These are phyloP conservation scores for Coecobrya sp. DNA, from an alignment of 2,888 invertebrate species.

Conservation along the genomic window DNA sequence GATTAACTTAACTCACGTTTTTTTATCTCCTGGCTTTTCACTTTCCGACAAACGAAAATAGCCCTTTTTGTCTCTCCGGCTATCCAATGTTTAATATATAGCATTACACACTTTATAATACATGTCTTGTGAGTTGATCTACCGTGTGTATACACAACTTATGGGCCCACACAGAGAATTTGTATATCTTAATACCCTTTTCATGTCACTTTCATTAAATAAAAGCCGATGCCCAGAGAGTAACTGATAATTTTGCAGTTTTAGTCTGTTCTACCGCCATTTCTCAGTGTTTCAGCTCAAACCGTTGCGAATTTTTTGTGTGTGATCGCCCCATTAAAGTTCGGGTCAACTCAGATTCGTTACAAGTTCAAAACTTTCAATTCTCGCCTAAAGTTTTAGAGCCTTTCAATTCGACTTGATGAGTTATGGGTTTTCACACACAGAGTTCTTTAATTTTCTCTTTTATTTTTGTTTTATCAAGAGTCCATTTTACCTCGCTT, in stretches of 20 bases:
- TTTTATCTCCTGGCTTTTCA: slow-evolving; percentile 54
- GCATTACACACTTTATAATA: neutral
- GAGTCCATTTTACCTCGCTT: too few relatives aligned
- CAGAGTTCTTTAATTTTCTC: neutral
- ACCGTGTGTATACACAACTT: neutral
- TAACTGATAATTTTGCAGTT: neutral
- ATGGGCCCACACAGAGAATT: slow-evolving; percentile 18
- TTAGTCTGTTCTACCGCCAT: neutral
- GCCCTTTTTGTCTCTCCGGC: slow-evolving; percentile 6
- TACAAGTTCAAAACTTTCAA: too few relatives aligned
- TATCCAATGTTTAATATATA: slow-evolving; percentile 6
- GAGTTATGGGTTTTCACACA: neutral
- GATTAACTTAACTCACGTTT: slow-evolving; percentile 68
- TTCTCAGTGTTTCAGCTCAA: neutral
- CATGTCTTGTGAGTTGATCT: neutral
- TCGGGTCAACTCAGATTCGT: neutral
- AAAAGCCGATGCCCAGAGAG: neutral
- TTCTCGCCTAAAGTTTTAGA: too few relatives aligned
- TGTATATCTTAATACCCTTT: slow-evolving; percentile 75
- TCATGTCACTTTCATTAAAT: slow-evolving; percentile 62
- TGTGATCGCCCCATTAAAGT: too few relatives aligned
- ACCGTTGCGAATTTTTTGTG: too few relatives aligned
- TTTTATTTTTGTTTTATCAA: too few relatives aligned
- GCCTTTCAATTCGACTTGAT: too few relatives aligned
- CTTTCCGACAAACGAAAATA: slow-evolving; percentile 72